Percentiles rank a stretch among this genome's conserved stretches.
These are phyloP conservation scores for Zaprionus obscuricornis DNA, from an alignment of 2,888 invertebrate species.

Conservation along the genomic window DNA sequence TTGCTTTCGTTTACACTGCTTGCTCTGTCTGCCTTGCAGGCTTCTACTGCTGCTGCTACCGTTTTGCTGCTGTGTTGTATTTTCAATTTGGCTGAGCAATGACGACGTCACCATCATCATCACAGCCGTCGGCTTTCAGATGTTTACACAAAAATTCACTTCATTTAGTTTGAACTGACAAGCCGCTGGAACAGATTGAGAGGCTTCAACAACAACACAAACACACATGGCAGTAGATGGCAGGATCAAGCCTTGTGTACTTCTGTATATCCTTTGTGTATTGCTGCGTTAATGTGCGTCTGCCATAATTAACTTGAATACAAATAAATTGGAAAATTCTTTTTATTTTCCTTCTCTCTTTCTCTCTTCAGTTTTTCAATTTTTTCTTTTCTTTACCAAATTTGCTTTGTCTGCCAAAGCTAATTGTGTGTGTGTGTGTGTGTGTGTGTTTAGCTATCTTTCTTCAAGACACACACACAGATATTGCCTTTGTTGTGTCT, in stretches of 20 bases:
- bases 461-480: too few relatives aligned
- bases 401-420: too few relatives aligned
- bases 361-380: too few relatives aligned
- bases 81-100: conserved; percentile 42
- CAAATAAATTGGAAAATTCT: conserved; percentile 53
- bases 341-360: conserved; percentile 28
- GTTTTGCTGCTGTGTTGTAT: conserved; percentile 18
- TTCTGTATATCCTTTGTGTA: conserved; percentile 40
- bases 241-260: too few relatives aligned
- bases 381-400: too few relatives aligned
- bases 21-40: neutral
- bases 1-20: too few relatives aligned
- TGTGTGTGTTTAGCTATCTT: conserved; percentile 25
- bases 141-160: conserved; percentile 71
- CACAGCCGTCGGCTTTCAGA: conserved; percentile 44
- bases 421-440: conserved; percentile 11
- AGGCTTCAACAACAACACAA: neutral
- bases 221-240: too few relatives aligned
- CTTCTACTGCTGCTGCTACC: neutral
- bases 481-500: neutral
- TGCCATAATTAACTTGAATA: conserved; percentile 55
- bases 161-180: conserved; percentile 69
- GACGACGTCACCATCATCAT: conserved; percentile 24
- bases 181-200: conserved; percentile 6
- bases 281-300: conserved; percentile 46